A percentile compares a stretch with the other conserved stretches of the same genome.
Evolutionary conservation across 2,797 vertebrate species (phyloP).

Genomic region (Agapornis canus): DNA sequence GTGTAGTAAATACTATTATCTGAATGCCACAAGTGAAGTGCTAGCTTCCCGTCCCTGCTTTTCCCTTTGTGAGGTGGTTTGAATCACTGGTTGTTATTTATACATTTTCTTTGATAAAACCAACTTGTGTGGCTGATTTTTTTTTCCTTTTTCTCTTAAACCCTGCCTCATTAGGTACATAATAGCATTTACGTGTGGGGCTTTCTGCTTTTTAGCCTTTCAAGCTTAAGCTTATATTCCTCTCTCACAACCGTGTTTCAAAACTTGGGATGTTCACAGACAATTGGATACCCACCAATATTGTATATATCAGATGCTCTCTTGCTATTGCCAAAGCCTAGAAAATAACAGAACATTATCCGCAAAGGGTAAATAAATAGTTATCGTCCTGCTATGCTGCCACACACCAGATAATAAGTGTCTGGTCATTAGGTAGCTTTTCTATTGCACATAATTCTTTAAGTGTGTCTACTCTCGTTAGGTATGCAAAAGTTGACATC

Average conservation of each 20-base stretch:
- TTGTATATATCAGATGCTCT: slow-evolving; percentile 59
- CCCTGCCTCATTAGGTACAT: slow-evolving; percentile 69
- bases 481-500: neutral
- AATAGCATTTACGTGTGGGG: slow-evolving; percentile 68
- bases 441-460: neutral
- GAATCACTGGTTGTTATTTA: slow-evolving; percentile 75
- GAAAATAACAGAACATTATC: slow-evolving; percentile 48
- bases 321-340: slow-evolving; percentile 31
- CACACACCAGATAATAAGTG: neutral
- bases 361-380: slow-evolving; percentile 39
- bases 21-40: slow-evolving; percentile 70
- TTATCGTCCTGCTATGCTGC: neutral
- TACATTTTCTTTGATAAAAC: slow-evolving; percentile 76
- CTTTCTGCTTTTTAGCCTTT: slow-evolving; percentile 66
- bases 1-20: slow-evolving; percentile 74
- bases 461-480: neutral
- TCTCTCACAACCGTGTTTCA: slow-evolving; percentile 61
- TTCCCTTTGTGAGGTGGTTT: slow-evolving; percentile 73
- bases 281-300: slow-evolving; percentile 69
- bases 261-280: slow-evolving; percentile 73
- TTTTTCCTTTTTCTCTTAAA: slow-evolving; percentile 64
- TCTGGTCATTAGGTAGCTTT: slow-evolving; percentile 3
- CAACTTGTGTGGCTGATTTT: slow-evolving; percentile 73
- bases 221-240: slow-evolving; percentile 69
- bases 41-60: slow-evolving; percentile 73